phyloP scores from a whole-genome alignment of 2,113 vertebrate species.

The Podiceps cristatus region DNA sequence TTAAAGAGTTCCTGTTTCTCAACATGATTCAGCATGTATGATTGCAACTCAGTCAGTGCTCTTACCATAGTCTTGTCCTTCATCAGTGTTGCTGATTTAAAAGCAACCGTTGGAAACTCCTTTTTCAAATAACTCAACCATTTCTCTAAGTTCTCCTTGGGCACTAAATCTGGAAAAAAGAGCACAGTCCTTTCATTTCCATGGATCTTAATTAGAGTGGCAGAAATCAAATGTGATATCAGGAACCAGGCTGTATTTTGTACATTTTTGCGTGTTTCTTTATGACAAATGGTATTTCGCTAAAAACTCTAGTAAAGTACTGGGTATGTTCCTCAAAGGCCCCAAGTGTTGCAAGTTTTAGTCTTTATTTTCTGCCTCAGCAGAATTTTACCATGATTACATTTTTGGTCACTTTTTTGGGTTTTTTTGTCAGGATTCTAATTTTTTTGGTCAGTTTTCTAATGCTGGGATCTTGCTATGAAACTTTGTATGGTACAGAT shows the following conservation, averaged over 20 bases:
- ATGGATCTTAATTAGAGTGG: neutral
- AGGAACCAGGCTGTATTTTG: neutral
- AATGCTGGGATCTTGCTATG: neutral
- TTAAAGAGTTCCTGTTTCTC: neutral
- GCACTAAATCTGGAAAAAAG: conserved; percentile 86
- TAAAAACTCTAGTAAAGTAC: neutral
- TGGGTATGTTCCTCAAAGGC: neutral
- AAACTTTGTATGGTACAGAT: neutral
- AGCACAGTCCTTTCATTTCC: neutral
- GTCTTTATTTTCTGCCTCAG: neutral
- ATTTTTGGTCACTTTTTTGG: neutral
- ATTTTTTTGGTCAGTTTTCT: neutral
- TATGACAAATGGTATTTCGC: neutral
- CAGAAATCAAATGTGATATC: neutral
- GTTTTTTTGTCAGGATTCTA: no score
- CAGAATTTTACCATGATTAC: neutral
- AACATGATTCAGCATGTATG: neutral
- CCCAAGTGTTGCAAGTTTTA: neutral
- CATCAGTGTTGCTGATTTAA: conserved; percentile 84
- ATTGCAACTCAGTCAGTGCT: neutral
- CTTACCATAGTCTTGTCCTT: conserved; percentile 81
- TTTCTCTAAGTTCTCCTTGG: conserved; percentile 85
- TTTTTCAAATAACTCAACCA: conserved; percentile 88
- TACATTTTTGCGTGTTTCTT: neutral
- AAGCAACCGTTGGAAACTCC: conserved; percentile 89